phyloP scores from a whole-genome alignment of 2,797 vertebrate genomes.

The Orientallactaga sibirica region DNA sequence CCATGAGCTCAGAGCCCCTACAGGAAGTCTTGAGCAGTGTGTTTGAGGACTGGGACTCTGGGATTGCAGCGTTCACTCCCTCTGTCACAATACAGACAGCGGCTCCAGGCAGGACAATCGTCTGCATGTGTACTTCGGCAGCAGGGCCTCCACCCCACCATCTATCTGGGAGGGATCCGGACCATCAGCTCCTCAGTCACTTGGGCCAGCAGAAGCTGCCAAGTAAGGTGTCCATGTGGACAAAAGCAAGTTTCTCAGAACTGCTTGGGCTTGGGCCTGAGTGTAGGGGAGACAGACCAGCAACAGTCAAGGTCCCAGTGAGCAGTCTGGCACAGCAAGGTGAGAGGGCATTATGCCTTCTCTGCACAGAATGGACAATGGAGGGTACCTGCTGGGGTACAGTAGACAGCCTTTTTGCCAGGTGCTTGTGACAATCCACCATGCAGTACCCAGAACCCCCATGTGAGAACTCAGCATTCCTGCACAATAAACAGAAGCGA shows the following conservation, averaged over 20 bases:
- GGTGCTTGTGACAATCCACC: background rate
- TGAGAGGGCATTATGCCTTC: background rate
- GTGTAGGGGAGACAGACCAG: background rate
- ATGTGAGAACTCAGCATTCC: no score
- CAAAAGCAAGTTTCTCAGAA: background rate
- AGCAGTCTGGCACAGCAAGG: background rate
- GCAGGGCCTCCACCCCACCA: background rate
- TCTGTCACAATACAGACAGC: background rate
- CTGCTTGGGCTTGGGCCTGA: background rate
- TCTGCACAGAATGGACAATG: rapidly evolving
- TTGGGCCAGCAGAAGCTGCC: background rate
- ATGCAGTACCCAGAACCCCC: background rate
- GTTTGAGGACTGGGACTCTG: background rate
- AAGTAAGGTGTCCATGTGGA: background rate
- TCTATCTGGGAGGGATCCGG: background rate
- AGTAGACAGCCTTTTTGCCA: background rate
- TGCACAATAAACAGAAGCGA: background rate
- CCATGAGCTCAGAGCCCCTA: no score
- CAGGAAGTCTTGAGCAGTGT: background rate
- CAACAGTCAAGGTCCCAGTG: background rate
- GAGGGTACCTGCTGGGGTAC: background rate
- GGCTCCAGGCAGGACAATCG: background rate
- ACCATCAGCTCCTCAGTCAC: background rate
- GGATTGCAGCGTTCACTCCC: background rate
- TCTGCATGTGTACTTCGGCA: background rate